phyloP scores from a whole-genome alignment of 2,888 invertebrate species.

The Pseudococcus longispinus region DNA sequence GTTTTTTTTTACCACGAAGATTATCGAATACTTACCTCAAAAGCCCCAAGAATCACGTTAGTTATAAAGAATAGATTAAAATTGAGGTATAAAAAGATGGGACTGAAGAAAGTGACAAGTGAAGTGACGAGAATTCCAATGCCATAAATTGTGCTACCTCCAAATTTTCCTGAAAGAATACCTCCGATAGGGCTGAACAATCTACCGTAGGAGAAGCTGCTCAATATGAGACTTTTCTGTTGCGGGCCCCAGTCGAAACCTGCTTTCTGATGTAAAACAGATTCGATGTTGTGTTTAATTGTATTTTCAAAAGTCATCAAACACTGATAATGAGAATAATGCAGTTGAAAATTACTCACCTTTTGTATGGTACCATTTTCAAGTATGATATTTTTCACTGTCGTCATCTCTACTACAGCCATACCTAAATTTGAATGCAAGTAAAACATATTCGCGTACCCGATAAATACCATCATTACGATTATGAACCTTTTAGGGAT shows the following conservation, averaged over 20 bases:
- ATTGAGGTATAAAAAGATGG: constrained; percentile 63
- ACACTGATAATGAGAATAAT: not conserved
- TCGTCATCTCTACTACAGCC: not conserved
- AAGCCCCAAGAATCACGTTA: not conserved
- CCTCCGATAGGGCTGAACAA: constrained; percentile 85
- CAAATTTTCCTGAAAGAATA: constrained; percentile 81
- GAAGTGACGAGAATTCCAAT: constrained; percentile 80
- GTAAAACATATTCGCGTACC: not conserved
- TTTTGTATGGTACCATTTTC: not conserved
- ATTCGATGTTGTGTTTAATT: not conserved
- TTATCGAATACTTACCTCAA: not conserved
- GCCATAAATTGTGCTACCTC: constrained; percentile 80
- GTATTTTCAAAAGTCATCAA: not conserved
- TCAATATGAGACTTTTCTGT: constrained; percentile 79
- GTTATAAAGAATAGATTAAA: not conserved
- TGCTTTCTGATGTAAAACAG: constrained; percentile 65
- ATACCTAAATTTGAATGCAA: not conserved
- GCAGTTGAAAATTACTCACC: not conserved
- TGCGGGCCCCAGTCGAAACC: constrained; percentile 84
- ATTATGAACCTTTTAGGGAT: not conserved
- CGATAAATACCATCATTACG: not conserved
- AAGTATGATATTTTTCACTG: not conserved
- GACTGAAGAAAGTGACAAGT: constrained; percentile 80
- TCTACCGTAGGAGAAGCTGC: constrained; percentile 90
- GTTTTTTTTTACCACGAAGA: no score